phyloP scores from a whole-genome alignment of 2,888 invertebrate genomes.

The Allolobophora icterica region DNA sequence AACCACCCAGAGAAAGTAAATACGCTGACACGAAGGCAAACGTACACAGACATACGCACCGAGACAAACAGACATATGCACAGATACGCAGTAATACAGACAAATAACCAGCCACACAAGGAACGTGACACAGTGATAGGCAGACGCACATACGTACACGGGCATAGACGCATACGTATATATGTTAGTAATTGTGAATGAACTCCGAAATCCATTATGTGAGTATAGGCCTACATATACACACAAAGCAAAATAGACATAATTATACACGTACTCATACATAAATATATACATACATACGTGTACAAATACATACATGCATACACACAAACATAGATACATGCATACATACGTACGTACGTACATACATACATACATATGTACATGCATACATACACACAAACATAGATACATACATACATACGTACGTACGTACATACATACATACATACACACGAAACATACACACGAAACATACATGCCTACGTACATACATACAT shows the following conservation, averaged over 20 bases:
- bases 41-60: too few relatives aligned
- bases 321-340: too few relatives aligned
- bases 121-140: background rate
- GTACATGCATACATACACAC: too few relatives aligned
- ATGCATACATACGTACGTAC: too few relatives aligned
- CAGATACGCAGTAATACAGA: background rate
- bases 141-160: background rate
- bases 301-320: background rate
- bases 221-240: background rate
- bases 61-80: background rate
- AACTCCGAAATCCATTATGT: background rate
- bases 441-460: too few relatives aligned
- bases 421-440: too few relatives aligned
- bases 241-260: background rate
- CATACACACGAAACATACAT: too few relatives aligned
- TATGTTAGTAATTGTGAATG: background rate
- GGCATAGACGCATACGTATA: background rate
- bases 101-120: background rate
- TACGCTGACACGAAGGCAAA: background rate
- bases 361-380: too few relatives aligned
- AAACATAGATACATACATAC: too few relatives aligned
- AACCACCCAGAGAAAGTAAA: background rate
- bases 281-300: conserved; percentile 9
- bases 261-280: background rate
- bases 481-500: too few relatives aligned